Evolutionary conservation across 2,888 invertebrate genomes (phyloP), one percentile per base, ranked within the genome.

Genomic region (Drosophila peninsularis): DNA sequence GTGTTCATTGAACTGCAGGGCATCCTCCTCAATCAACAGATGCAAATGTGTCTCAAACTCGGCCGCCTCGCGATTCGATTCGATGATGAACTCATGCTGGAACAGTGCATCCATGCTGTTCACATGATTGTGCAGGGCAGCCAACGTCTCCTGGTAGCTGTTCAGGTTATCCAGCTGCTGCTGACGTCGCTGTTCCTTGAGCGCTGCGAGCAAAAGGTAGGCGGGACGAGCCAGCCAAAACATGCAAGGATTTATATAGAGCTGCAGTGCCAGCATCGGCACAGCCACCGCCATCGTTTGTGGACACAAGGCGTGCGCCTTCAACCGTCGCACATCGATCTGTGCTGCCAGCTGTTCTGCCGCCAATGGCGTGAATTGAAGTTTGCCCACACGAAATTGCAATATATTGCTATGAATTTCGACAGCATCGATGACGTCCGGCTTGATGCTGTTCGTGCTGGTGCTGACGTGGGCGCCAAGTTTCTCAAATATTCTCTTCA

Each of bases 201-300:
- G 72, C 0, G 91, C 90, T 52, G 94, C 92, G 52, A 94, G 80
- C 36, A 93, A 91, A 54, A 96, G 90, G 45, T 96, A 92, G 0
- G 95, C 94, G 0, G 95, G 94, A 73, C 95, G 94, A 36, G 95
- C 93, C 24, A 96, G 88, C 92, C 95, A 95, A 88, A 95, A 95
- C 72, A 96, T 92, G 34, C 94, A 93, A 0, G 96, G 96, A 93
- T 97, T 97, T 39, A 96, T 94, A 88, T 97, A 97, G 73, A 96
- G 92, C 90, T 96, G 95, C 39, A 96, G 91, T 88, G 95, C 95
- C 39, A 97, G 93, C 54, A 95, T 93, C 0, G 97, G 95, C 32
- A 96, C 94, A 0, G 95, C 95, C 64, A 94, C 92, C 45, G 93
- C 93, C 95, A 97, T 95, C 0, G 95, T 96, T 75, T 94, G 93